Evolutionary conservation across 2,888 invertebrate species (phyloP), one percentile per base, ranked within the genome.

Genomic region (Coleophora deauratella): DNA sequence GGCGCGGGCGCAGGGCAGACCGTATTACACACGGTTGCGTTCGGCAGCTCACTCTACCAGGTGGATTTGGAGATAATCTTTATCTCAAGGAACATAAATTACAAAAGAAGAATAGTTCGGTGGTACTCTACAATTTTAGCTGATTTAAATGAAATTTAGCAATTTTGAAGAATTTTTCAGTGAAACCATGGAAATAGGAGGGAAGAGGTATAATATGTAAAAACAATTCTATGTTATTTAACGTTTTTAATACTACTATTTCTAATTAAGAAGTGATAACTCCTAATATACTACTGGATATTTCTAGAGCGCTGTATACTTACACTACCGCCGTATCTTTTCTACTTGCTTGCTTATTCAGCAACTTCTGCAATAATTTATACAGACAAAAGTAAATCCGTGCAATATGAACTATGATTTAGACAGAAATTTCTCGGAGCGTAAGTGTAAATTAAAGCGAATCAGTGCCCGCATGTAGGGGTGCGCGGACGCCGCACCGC

Each of bases 1-100:
- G 50, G 52, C 54, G 57, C 54, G 49, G 53, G 54, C 48, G 46
- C 46, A 47, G 47, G 46, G 49, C 57, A 59, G 62, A 66, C 76
- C 65, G 82, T 73, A 68, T 84, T 82, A 84, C 84, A 80, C 84
- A 56, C 77, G 61, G 82, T 70, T 75, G 81, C 81, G 66, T 58
- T 67, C 72, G 65, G 72, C 70, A 69, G 70, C 69, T 46, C 52
- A 37, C 50, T 54, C 59, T 51, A 48, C 62, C 66, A 66, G 64
- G 61, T 67, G 65, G 58, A 45, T 60, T 54, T 54, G 50, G 54
- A 49, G 43, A 21, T 21, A 21, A 21, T 21, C 21, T 21, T 6
- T 4, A 21, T 21, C 21, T 21, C 21, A 21, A 21, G 21, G 3
- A 21, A 21, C 21, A 21, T 21, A 21, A 21, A 21, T 21, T 21